Evolutionary conservation across 2,113 vertebrate species (phyloP).

Genomic region (Apodemus speciosus): DNA sequence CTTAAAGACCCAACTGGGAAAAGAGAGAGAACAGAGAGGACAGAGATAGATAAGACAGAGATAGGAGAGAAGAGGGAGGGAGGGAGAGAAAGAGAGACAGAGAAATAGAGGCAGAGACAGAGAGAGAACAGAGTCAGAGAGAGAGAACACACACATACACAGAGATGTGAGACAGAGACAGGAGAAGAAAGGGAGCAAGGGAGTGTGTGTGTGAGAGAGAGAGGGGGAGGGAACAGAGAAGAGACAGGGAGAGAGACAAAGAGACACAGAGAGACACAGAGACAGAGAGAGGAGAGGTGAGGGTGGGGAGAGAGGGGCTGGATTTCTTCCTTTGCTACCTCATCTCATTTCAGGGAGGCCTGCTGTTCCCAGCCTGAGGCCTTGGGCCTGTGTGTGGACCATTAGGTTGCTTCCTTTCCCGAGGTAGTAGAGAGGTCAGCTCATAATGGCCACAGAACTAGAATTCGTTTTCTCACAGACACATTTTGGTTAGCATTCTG

Average conservation of each 20-base stretch:
- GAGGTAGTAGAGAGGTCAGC: not conserved
- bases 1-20: not conserved
- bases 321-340: not conserved
- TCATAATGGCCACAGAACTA: not conserved
- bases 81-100: not conserved
- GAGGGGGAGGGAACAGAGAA: too few relatives aligned
- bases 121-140: not conserved
- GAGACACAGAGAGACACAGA: not conserved
- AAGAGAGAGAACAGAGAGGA: not conserved
- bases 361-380: not conserved
- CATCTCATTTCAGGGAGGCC: not conserved
- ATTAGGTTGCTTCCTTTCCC: not conserved
- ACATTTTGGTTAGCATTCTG: constrained; percentile 45
- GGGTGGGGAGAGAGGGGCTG: not conserved
- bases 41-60: not conserved
- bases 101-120: not conserved
- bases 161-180: not conserved
- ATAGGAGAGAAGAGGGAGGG: not conserved
- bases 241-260: not conserved
- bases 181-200: too few relatives aligned
- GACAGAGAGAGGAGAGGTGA: not conserved
- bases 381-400: not conserved
- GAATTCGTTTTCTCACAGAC: constrained; percentile 36
- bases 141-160: not conserved
- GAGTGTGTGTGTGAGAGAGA: not conserved